Percentiles rank a stretch among this genome's conserved stretches.
Conservation (phyloP, 2,113 vertebrate genomes). For the Pelecanus crispus region DNA sequence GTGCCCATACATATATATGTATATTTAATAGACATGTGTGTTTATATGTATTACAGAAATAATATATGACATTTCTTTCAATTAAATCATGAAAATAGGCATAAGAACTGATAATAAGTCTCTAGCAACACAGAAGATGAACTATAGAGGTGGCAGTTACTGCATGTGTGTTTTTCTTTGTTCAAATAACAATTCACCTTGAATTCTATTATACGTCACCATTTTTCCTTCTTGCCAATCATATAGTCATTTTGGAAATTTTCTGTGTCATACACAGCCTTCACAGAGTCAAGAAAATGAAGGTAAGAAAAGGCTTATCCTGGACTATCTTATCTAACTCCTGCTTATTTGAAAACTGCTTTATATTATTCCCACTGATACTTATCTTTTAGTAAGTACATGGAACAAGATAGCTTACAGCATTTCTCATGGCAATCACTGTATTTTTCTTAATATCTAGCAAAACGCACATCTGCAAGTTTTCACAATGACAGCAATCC, state of each 20-base stretch:
- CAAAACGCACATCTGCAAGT: background rate
- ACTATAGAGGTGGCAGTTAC: background rate
- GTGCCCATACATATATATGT: rapidly evolving
- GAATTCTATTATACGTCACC: background rate
- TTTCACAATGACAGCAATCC: background rate
- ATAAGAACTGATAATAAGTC: background rate
- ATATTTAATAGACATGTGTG: background rate
- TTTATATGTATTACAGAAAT: background rate
- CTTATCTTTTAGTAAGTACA: background rate
- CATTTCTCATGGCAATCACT: background rate
- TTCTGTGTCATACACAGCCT: background rate
- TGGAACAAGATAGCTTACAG: background rate
- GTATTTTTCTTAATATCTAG: background rate
- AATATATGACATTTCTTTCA: background rate
- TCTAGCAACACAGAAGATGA: background rate
- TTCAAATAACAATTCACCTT: background rate
- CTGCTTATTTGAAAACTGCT: background rate
- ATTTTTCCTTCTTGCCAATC: background rate
- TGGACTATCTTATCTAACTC: background rate
- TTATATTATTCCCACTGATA: background rate
- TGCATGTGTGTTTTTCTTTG: background rate
- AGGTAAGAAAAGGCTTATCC: background rate
- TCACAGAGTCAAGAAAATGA: background rate
- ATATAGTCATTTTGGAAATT: background rate
- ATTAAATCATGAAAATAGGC: background rate